Base-by-base conservation (phyloP, 2,888 invertebrate genomes). In the Xestia ashworthii region DNA sequence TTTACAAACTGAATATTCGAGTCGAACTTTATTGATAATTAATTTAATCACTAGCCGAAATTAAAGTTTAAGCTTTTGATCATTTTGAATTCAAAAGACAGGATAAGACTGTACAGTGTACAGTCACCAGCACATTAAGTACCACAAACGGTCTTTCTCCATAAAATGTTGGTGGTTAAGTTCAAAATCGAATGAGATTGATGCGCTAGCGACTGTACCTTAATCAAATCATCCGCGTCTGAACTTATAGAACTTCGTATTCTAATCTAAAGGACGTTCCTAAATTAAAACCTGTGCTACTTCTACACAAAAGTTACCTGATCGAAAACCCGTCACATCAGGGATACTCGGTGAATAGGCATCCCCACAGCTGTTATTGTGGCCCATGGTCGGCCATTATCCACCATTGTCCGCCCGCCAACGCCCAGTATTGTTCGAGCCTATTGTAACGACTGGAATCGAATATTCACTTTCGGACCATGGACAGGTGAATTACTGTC, bases 381-480 rank as follows among this genome's bases (percentile, higher is more conserved):
- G 25, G 25, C 9, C 69, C 55, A 78, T 16, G 65, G 64, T 66
- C 55, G 68, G 70, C 83, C 69, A 86, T 81, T 82, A 80, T 58
- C 71, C 69, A 72, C 80, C 62, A 88, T 89, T 88, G 89, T 88
- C 48, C 44, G 58, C 44, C 60, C 22, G 69, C 76, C 79, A 70
- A 78, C 71, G 66, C 69, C 46, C 67, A 82, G 76, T 71, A 87
- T 90, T 87, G 89, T 88, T 79, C 82, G 58, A 66, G 25, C 48
- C 83, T 76, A 87, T 88, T 90, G 86, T 86, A 74, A 71, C 64
- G 69, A 50, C 74, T 71, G 82, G 78, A 83, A 88, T 88, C 74
- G 75, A 80, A 83, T 80, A 80, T 80, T 84, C 82, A 64, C 73
- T 74, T 77, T 76, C 48, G 76, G 65, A 79, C 41, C 16, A 60